Percentiles rank a stretch among this genome's conserved stretches.
Conservation (phyloP, 2,113 vertebrate genomes). For the Pseudopodoces humilis region DNA sequence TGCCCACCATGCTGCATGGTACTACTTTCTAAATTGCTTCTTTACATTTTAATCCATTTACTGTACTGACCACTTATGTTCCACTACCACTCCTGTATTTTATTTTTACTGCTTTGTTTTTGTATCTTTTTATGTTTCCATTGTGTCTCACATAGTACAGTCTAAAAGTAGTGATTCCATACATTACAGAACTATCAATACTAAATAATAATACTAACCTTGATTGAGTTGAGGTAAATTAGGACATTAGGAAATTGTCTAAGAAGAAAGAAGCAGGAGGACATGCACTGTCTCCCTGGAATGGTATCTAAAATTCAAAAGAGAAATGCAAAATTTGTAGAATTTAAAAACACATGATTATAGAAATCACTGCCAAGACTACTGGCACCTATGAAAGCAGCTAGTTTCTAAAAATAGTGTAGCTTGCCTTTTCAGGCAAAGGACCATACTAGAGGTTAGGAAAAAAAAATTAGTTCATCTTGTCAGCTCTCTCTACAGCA, state of each 20-base stretch:
- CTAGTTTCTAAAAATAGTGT: background rate
- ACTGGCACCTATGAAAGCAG: background rate
- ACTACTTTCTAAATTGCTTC: background rate
- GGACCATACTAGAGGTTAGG: background rate
- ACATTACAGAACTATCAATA: background rate
- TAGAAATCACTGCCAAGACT: conserved; percentile 4
- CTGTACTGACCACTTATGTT: background rate
- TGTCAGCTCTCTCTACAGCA: background rate
- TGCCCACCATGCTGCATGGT: background rate
- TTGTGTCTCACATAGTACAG: background rate
- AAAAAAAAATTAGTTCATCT: conserved; percentile 11
- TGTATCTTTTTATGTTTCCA: background rate
- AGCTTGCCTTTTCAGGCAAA: conserved; percentile 33
- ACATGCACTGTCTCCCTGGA: conserved; percentile 97
- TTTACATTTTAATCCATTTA: background rate
- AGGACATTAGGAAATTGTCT: conserved; percentile 94
- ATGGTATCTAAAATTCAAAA: conserved; percentile 87
- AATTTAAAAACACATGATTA: background rate
- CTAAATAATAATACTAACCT: conserved; percentile 79
- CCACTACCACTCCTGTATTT: background rate
- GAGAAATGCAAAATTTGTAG: conserved; percentile 2
- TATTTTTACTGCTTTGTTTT: background rate
- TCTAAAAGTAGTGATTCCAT: background rate
- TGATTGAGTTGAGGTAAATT: conserved; percentile 96
- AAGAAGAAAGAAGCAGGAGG: conserved; percentile 94